phyloP scores from a whole-genome alignment of 2,113 vertebrate species.

The Hemiprocne comata region DNA sequence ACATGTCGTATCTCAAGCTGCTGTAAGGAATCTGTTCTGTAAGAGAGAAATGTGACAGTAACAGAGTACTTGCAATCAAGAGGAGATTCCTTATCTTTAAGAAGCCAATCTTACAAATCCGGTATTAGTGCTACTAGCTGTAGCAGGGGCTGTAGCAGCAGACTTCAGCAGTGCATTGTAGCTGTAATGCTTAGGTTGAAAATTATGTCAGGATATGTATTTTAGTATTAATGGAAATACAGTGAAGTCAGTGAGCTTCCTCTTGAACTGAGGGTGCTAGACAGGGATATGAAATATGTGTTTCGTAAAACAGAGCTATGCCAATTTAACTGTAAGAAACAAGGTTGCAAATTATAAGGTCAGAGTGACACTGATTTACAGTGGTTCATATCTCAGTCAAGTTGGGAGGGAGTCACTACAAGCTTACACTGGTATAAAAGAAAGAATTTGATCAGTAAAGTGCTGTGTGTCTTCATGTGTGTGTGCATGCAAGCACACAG shows the following conservation, averaged over 20 bases:
- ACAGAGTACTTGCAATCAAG: not conserved
- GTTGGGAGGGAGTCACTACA: not conserved
- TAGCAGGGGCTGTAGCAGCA: not conserved
- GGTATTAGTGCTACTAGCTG: not conserved
- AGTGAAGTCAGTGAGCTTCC: not conserved
- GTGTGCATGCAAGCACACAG: not conserved
- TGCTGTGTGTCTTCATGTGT: not conserved
- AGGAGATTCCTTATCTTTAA: not conserved
- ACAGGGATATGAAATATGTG: not conserved
- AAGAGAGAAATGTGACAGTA: not conserved
- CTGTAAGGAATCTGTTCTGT: not conserved
- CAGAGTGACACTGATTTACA: not conserved
- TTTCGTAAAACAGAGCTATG: not conserved
- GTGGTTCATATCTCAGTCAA: not conserved
- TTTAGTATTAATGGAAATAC: not conserved
- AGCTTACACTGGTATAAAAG: not conserved
- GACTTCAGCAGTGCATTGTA: not conserved
- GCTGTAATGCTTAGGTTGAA: not conserved
- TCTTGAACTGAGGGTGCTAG: not conserved
- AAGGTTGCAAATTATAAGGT: not conserved
- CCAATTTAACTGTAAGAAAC: not conserved
- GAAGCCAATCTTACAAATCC: not conserved
- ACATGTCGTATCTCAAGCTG: not conserved
- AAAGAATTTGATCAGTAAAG: not conserved
- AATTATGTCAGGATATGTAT: not conserved